These are phyloP conservation scores for Lagopus leucura DNA, from an alignment of 2,113 vertebrate genomes.

Conservation along the genomic window DNA sequence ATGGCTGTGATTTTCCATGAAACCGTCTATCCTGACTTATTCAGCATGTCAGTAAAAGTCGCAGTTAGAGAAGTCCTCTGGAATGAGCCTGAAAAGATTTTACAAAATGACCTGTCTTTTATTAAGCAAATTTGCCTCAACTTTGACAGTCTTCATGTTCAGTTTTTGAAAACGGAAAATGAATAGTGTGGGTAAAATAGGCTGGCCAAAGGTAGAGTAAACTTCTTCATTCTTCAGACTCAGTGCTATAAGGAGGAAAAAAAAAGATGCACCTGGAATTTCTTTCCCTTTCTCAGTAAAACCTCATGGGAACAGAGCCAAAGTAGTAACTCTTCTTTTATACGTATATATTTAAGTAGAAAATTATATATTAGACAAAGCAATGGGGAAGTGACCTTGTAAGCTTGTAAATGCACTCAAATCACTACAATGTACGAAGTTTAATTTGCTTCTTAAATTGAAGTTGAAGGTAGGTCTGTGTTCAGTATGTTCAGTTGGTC, in stretches of 20 bases:
- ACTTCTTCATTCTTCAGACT: constrained; percentile 22
- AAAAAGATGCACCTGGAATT: not conserved
- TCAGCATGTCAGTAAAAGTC: not conserved
- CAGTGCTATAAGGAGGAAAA: not conserved
- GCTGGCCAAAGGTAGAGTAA: constrained; percentile 9
- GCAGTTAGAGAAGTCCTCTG: not conserved
- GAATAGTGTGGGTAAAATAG: constrained; percentile 6
- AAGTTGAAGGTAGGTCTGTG: constrained; percentile 13
- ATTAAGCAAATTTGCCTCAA: not conserved
- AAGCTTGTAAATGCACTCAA: not conserved
- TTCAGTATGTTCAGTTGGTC: not conserved
- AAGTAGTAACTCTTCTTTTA: not conserved
- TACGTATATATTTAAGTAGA: not conserved
- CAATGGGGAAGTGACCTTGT: not conserved
- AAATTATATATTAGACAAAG: not conserved
- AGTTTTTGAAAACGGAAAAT: not conserved
- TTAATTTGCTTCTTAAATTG: constrained; percentile 59
- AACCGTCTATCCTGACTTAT: not conserved
- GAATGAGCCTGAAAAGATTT: not conserved
- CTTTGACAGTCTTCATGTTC: not conserved
- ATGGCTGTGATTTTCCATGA: not conserved
- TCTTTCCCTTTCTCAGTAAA: constrained; percentile 32
- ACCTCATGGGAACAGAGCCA: not conserved
- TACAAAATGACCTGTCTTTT: not conserved
- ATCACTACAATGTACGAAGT: not conserved